phyloP scores from a whole-genome alignment of 2,797 vertebrate species.

The Enteromius mattozi region DNA sequence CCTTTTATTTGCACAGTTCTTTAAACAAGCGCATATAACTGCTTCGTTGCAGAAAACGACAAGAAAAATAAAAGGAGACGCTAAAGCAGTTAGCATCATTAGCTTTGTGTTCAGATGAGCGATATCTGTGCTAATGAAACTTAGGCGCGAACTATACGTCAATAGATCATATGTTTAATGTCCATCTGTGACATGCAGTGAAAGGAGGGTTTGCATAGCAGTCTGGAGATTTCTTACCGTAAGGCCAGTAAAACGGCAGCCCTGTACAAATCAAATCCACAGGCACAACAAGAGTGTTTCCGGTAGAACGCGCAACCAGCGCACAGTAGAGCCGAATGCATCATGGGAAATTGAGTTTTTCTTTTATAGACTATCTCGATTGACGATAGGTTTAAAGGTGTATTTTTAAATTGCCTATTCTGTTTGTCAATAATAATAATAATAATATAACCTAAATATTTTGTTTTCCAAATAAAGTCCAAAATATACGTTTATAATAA shows the following conservation, averaged over 20 bases:
- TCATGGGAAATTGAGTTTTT: slow-evolving; percentile 43
- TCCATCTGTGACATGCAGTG: slow-evolving; percentile 41
- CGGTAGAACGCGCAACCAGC: slow-evolving; percentile 69
- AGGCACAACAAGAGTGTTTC: slow-evolving; percentile 69
- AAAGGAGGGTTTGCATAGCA: slow-evolving; percentile 44
- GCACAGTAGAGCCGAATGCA: slow-evolving; percentile 42
- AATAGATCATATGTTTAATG: slow-evolving; percentile 20
- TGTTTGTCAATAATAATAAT: background rate
- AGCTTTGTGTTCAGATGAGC: background rate
- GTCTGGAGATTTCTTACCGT: slow-evolving; percentile 78
- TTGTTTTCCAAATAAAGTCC: background rate
- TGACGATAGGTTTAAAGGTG: background rate
- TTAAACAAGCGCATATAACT: background rate
- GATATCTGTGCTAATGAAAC: background rate
- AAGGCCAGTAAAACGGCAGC: slow-evolving; percentile 85
- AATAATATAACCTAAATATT: background rate
- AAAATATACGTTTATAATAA: too few relatives aligned
- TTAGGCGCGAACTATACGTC: background rate
- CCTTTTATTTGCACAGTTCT: background rate
- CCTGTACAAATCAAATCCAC: slow-evolving; percentile 76
- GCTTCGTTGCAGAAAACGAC: background rate
- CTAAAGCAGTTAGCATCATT: slow-evolving; percentile 44
- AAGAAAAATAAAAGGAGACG: background rate
- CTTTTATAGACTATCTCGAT: background rate
- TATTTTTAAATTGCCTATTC: background rate